Conservation (phyloP, 2,797 vertebrate genomes). For the Eutrigla gurnardus region DNA sequence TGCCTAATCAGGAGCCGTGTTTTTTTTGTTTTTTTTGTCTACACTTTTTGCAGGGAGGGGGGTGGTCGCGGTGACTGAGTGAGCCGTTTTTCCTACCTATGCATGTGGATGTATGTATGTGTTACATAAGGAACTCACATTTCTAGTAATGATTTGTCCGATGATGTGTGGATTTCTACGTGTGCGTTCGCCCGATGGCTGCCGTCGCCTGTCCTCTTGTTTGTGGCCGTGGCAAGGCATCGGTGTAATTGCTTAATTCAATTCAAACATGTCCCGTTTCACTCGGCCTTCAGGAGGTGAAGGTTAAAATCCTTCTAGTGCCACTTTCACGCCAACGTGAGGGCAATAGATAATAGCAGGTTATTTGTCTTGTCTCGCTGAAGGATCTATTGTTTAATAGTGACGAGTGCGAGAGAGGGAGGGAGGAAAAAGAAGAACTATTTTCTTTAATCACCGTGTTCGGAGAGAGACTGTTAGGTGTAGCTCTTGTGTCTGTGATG, state of each 20-base stretch:
- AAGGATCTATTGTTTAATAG: slow-evolving; percentile 72
- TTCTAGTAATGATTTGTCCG: background rate
- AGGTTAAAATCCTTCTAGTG: slow-evolving; percentile 79
- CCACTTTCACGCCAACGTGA: slow-evolving; percentile 73
- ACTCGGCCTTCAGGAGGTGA: slow-evolving; percentile 62
- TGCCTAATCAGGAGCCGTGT: slow-evolving; percentile 78
- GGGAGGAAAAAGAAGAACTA: slow-evolving; percentile 1
- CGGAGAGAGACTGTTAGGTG: slow-evolving; percentile 53
- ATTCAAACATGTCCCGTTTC: slow-evolving; percentile 56
- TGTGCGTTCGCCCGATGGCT: slow-evolving; percentile 12
- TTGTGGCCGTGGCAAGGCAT: slow-evolving; percentile 55
- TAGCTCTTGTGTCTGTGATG: slow-evolving; percentile 51
- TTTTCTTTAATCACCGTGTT: slow-evolving; percentile 39
- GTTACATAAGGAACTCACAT: background rate
- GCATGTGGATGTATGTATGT: background rate
- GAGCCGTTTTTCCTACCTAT: background rate
- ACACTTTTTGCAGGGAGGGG: no score
- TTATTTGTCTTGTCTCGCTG: slow-evolving; percentile 72
- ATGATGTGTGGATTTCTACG: slow-evolving; percentile 5
- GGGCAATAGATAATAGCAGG: slow-evolving; percentile 72
- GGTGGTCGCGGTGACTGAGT: background rate
- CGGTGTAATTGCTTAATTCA: slow-evolving; percentile 80
- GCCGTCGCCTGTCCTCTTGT: slow-evolving; percentile 49
- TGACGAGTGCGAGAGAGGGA: slow-evolving; percentile 44
- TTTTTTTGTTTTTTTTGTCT: slow-evolving; percentile 51